Conservation (phyloP, 1,140 invertebrate species). For the Ceratosolen fusciceps region DNA sequence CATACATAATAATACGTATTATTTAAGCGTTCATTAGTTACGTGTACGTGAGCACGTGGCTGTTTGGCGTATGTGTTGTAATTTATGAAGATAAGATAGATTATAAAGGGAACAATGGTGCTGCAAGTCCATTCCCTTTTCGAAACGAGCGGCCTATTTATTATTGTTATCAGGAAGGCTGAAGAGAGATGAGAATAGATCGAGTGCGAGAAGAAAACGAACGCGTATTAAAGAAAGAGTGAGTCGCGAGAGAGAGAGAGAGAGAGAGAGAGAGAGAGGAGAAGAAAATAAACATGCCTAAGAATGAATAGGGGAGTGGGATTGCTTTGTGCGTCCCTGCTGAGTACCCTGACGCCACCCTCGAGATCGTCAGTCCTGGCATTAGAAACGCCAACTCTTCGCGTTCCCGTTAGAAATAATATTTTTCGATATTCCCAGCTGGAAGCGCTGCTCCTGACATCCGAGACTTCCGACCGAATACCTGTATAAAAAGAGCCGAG, state of each 20-base stretch:
- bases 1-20: too few species aligned
- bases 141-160: conserved; percentile 30
- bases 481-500: not conserved
- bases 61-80: not conserved
- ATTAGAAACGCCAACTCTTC: not conserved
- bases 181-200: conserved; percentile 18
- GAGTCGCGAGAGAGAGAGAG: too few species aligned
- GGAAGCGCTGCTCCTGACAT: conserved; percentile 5
- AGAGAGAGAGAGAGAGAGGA: too few species aligned
- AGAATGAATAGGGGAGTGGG: not conserved
- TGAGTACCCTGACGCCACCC: not conserved
- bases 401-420: not conserved
- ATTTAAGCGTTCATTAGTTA: too few species aligned
- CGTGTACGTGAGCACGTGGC: too few species aligned
- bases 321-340: not conserved
- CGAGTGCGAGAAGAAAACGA: not conserved
- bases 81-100: not conserved
- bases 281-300: not conserved
- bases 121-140: not conserved
- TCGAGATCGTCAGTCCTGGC: not conserved
- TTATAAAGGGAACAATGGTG: not conserved
- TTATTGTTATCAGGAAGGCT: conserved; percentile 45
- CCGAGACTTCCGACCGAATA: conserved; percentile 1
- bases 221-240: conserved; percentile 8
- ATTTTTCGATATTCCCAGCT: conserved; percentile 26